Base-by-base conservation (phyloP, 2,888 invertebrate species). In the Sphinx pinastri region DNA sequence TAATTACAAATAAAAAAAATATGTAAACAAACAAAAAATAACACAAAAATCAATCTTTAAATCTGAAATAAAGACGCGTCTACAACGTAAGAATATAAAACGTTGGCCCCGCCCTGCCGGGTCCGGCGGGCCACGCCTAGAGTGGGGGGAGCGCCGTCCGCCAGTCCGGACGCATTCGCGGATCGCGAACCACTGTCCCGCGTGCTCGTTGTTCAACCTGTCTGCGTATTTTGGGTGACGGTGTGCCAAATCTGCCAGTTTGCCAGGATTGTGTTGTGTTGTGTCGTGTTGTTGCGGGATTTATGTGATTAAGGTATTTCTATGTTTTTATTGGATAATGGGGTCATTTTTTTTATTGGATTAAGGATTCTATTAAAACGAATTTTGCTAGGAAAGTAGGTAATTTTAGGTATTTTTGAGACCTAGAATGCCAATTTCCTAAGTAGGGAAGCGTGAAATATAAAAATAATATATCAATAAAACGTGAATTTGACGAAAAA, bases 131-230 rank as follows among this genome's bases (percentile, higher is more conserved):
- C 74, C 74, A 74, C 74, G 74, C 74, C 74, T 71, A 49, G 16
- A 51, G 70, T 68, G 70, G 71, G 49, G 74, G 74, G 74, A 54
- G 68, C 51, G 58, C 51, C 68, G 68, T 71, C 71, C 68, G 73
- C 74, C 74, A 74, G 74, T 74, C 63, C 45, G 66, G 58, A 66
- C 68, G 74, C 74, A 71, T 71, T 72, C 73, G 72, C 73, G 74
- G 71, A 70, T 71, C 63, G 68, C 73, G 74, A 70, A 74, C 74
- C 68, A 60, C 71, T 51, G 45, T 68, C 60, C 69, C 59, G 69
- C 69, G 58, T 67, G 19, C 19, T 45, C 31, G 45, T 38, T 47
- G 45, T 47, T 38, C 16, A 60, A 16, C 60, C 60, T 14, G 31
- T 31, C 52, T 51, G 31, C 67, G 67, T 67, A 52, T 19, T 67